Conservation (phyloP, 2,797 vertebrate genomes). For the Squalus acanthias region DNA sequence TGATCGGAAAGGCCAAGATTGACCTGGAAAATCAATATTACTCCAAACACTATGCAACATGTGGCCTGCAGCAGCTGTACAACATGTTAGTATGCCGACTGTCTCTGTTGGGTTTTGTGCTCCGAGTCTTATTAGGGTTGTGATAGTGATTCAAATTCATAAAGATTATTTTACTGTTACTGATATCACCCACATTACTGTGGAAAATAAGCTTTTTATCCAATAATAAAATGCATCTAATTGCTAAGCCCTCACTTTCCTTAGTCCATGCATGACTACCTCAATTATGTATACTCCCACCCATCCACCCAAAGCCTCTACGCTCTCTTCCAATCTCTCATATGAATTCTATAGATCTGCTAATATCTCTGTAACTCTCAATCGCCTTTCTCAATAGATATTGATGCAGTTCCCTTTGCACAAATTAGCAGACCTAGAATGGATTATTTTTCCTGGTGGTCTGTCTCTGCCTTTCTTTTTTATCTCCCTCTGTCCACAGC, state of each 20-base stretch:
- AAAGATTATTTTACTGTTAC: too few species aligned
- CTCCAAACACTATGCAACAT: conserved; percentile 15
- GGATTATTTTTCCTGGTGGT: neutral
- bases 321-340: too few species aligned
- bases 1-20: conserved; percentile 21
- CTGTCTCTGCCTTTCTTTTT: neutral
- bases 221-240: too few species aligned
- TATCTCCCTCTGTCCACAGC: neutral
- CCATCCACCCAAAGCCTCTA: too few species aligned
- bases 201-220: too few species aligned
- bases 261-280: too few species aligned
- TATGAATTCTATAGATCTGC: too few species aligned
- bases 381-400: neutral
- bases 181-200: too few species aligned
- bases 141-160: too few species aligned
- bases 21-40: conserved; percentile 10
- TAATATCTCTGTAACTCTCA: neutral
- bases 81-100: neutral
- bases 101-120: neutral
- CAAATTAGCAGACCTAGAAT: neutral
- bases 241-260: too few species aligned
- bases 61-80: conserved; percentile 29
- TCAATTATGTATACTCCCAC: too few species aligned
- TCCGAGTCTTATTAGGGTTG: neutral
- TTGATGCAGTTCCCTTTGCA: neutral